These are phyloP conservation scores for Phytoseiulus persimilis DNA, from an alignment of 2,888 invertebrate species.

Conservation along the genomic window DNA sequence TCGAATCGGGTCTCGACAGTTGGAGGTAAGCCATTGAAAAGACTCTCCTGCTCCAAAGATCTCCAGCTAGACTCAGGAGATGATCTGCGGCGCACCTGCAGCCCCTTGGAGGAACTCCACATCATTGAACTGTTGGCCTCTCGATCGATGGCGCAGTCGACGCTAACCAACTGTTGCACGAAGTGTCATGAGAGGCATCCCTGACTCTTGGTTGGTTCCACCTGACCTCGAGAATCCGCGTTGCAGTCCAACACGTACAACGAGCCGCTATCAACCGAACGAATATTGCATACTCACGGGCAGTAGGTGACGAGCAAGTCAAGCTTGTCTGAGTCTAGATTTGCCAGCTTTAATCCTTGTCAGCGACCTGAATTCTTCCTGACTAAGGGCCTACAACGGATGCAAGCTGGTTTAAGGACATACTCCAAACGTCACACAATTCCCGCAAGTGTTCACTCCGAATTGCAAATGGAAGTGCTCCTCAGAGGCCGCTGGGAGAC, in stretches of 20 bases:
- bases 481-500: background rate
- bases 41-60: too few species aligned
- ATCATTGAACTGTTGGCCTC: background rate
- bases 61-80: too few species aligned
- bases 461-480: background rate
- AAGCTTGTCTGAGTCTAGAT: background rate
- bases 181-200: too few species aligned
- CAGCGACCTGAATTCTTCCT: background rate
- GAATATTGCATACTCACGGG: slow-evolving; percentile 13
- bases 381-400: background rate
- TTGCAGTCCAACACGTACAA: too few species aligned
- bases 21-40: too few species aligned
- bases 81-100: too few species aligned
- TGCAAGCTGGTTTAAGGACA: background rate
- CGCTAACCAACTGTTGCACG: background rate
- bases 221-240: too few species aligned
- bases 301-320: slow-evolving; percentile 38
- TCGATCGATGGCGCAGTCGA: background rate
- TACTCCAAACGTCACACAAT: background rate
- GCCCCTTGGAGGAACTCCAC: too few species aligned
- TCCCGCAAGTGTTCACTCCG: background rate
- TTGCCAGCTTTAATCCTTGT: background rate
- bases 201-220: too few species aligned
- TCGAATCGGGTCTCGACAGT: too few species aligned
- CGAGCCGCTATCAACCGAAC: too few species aligned